Conservation (phyloP, 2,888 invertebrate genomes). For the Tipula vernalis region DNA sequence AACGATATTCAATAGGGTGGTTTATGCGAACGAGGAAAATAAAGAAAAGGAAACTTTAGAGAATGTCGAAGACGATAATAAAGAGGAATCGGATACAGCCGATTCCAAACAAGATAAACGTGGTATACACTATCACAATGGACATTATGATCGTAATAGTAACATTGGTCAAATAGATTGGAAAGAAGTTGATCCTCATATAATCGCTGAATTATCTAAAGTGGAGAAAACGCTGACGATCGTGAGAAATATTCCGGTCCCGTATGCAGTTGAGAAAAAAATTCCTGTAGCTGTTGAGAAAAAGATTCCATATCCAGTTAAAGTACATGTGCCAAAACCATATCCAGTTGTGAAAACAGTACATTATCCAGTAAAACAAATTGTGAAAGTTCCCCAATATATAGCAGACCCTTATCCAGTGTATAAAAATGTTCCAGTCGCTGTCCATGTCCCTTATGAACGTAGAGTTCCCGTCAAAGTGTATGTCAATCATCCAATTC, state of each 20-base stretch:
- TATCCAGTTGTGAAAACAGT: conserved; percentile 48
- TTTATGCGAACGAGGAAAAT: neutral
- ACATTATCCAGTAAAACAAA: conserved; percentile 34
- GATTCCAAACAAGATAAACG: conserved; percentile 58
- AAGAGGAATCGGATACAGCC: conserved; percentile 13
- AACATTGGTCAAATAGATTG: conserved; percentile 20
- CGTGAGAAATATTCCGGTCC: conserved; percentile 50
- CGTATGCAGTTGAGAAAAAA: conserved; percentile 53
- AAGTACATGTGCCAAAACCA: conserved; percentile 34
- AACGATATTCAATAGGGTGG: neutral
- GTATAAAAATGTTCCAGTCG: conserved; percentile 45
- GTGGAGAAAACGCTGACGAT: conserved; percentile 48
- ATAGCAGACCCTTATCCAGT: conserved; percentile 45
- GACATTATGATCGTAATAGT: conserved; percentile 24
- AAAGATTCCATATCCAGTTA: conserved; percentile 40
- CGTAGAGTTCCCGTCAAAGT: conserved; percentile 46
- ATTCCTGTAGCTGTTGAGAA: conserved; percentile 47
- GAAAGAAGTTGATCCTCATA: conserved; percentile 7
- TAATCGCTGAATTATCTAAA: conserved; percentile 32
- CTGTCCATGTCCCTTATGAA: neutral
- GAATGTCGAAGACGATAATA: neutral
- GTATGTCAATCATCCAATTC: conserved; percentile 53
- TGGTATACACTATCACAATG: conserved; percentile 41
- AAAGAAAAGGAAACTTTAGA: neutral
- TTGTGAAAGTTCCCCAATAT: conserved; percentile 48